Evolutionary conservation across 2,113 vertebrate genomes (phyloP).

Genomic region (Corythornis madagascariensis): DNA sequence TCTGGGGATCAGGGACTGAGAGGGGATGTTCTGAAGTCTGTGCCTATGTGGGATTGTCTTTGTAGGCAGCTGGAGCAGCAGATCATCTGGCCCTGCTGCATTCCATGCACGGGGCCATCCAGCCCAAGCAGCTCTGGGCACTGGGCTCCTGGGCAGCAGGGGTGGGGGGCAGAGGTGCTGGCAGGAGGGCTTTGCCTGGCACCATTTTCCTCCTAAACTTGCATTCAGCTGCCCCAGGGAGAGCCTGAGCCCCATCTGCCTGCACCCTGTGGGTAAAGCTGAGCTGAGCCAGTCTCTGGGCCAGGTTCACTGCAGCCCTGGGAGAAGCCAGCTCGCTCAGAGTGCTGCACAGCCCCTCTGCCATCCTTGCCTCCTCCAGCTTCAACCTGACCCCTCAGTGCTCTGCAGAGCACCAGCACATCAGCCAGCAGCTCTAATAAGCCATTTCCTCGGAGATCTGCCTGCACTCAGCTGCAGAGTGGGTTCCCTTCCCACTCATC

Average conservation of each 20-base stretch:
- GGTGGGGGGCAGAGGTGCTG: not conserved
- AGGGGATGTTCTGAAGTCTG: not conserved
- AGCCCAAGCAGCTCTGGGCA: not conserved
- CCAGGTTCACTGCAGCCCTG: not conserved
- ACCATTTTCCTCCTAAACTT: rapidly evolving
- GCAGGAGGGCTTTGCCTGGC: not conserved
- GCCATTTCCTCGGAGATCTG: not conserved
- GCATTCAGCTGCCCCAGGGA: not conserved
- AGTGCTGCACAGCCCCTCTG: not conserved
- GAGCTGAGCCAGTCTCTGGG: not conserved
- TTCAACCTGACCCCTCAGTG: not conserved
- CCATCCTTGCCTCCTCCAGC: not conserved
- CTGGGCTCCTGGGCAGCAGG: not conserved
- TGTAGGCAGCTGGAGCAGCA: not conserved
- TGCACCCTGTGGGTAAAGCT: not conserved
- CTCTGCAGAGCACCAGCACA: not conserved
- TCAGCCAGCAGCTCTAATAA: not conserved
- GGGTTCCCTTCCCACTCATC: not conserved
- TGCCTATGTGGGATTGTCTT: not conserved
- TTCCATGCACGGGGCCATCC: not conserved
- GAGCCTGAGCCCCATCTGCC: not conserved
- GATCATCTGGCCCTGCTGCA: not conserved
- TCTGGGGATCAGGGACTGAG: not conserved
- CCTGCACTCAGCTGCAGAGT: not conserved
- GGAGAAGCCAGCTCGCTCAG: not conserved